Conservation (phyloP, 92 coral and sea anemone species). For the Chrysogorgia sp. region DNA sequence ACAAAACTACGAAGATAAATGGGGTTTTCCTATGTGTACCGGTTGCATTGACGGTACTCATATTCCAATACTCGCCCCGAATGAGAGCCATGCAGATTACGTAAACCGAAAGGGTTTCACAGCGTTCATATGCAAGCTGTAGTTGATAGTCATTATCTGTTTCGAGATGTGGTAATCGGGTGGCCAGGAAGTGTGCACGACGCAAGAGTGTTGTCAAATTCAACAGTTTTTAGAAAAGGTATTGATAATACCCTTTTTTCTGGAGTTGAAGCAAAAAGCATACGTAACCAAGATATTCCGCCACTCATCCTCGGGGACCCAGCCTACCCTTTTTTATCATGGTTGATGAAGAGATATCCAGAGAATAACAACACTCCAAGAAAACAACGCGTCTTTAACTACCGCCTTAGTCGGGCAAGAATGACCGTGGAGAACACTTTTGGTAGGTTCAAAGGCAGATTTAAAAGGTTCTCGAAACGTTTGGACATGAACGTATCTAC, state of each 20-base stretch:
- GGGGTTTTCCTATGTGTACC: slow-evolving; percentile 50
- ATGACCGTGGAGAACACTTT: slow-evolving; percentile 68
- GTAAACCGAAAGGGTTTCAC: slow-evolving; percentile 63
- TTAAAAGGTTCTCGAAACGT: slow-evolving; percentile 44
- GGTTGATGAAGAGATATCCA: slow-evolving; percentile 65
- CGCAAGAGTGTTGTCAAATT: slow-evolving; percentile 56
- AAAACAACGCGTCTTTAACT: slow-evolving; percentile 54
- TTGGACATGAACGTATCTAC: slow-evolving; percentile 52
- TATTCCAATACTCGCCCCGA: slow-evolving; percentile 57
- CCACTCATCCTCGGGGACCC: slow-evolving; percentile 58
- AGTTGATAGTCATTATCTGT: slow-evolving; percentile 59
- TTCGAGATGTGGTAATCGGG: slow-evolving; percentile 67
- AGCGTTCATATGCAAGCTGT: slow-evolving; percentile 70
- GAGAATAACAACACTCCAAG: slow-evolving; percentile 29
- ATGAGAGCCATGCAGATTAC: slow-evolving; percentile 55
- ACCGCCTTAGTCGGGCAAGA: slow-evolving; percentile 60
- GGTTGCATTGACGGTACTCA: slow-evolving; percentile 55
- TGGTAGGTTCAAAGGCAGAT: slow-evolving; percentile 66
- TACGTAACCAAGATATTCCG: slow-evolving; percentile 40
- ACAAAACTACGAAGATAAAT: slow-evolving; percentile 30
- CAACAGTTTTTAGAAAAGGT: slow-evolving; percentile 50
- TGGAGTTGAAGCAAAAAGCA: background rate
- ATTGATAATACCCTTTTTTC: slow-evolving; percentile 46
- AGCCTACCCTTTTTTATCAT: slow-evolving; percentile 65
- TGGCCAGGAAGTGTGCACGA: slow-evolving; percentile 78